Percentiles rank a stretch among this genome's conserved stretches.
Conservation (phyloP, 2,888 invertebrate genomes). For the Anoncus sp. region DNA sequence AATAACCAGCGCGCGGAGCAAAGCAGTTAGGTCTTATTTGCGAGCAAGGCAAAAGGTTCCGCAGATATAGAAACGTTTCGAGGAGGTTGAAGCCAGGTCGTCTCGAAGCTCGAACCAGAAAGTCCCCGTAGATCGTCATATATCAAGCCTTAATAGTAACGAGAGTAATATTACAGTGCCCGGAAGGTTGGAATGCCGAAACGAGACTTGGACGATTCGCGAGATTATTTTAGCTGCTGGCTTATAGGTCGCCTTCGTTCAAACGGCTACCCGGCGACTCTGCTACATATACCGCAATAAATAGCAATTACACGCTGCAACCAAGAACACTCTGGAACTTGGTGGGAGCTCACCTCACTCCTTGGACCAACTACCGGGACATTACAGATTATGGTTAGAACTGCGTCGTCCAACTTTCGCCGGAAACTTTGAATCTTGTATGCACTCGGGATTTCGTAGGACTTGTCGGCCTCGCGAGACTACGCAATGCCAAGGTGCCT, state of each 20-base stretch:
- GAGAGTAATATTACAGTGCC: slow-evolving; percentile 27
- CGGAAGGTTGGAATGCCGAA: slow-evolving; percentile 14
- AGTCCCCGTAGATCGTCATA: slow-evolving; percentile 11
- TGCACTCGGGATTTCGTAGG: slow-evolving; percentile 9
- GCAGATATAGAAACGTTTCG: slow-evolving; percentile 26
- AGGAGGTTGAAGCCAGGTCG: slow-evolving; percentile 9
- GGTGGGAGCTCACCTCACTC: slow-evolving; percentile 39
- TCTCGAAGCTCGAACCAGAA: slow-evolving; percentile 2
- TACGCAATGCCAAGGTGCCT: not conserved
- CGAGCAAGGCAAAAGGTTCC: slow-evolving; percentile 20
- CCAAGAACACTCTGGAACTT: slow-evolving; percentile 59
- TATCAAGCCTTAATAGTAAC: slow-evolving; percentile 26
- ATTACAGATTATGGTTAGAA: slow-evolving; percentile 46
- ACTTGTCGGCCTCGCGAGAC: slow-evolving; percentile 19
- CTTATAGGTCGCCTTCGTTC: slow-evolving; percentile 19
- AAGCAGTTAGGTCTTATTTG: slow-evolving; percentile 48
- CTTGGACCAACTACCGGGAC: slow-evolving; percentile 33
- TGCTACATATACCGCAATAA: slow-evolving; percentile 69
- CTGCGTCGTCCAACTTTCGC: slow-evolving; percentile 37
- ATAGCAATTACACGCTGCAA: slow-evolving; percentile 73
- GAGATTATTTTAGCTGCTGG: slow-evolving; percentile 20
- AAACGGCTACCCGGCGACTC: slow-evolving; percentile 30
- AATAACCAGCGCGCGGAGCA: slow-evolving; percentile 32
- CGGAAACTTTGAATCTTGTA: slow-evolving; percentile 49
- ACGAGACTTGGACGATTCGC: slow-evolving; percentile 31